These are phyloP conservation scores for Epinephelus fuscoguttatus DNA, from an alignment of 2,113 vertebrate genomes.

Conservation along the genomic window DNA sequence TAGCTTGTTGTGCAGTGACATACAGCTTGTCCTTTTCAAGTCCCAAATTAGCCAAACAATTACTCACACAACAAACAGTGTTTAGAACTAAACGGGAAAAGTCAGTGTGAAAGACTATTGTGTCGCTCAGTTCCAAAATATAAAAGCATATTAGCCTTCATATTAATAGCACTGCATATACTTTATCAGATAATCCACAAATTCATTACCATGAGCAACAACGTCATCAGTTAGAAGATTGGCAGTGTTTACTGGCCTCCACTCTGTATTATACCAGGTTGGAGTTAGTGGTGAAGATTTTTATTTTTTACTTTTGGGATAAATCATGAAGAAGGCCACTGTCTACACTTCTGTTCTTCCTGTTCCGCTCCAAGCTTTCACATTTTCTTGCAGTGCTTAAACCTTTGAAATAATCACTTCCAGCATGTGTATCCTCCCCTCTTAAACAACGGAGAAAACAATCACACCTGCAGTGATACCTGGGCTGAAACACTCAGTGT, in stretches of 20 bases:
- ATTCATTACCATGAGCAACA: not conserved
- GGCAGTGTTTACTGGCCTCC: not conserved
- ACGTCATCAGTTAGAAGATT: not conserved
- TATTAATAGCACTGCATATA: not conserved
- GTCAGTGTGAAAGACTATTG: slow-evolving; percentile 8
- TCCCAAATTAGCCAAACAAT: slow-evolving; percentile 67
- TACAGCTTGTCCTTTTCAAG: slow-evolving; percentile 74
- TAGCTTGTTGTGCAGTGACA: slow-evolving; percentile 65
- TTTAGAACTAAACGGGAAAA: slow-evolving; percentile 19
- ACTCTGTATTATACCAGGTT: not conserved
- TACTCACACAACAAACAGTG: slow-evolving; percentile 35
- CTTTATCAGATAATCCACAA: not conserved
- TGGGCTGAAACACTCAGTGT: not conserved
- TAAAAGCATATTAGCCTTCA: not conserved
- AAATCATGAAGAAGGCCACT: not conserved
- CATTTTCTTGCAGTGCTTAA: slow-evolving; percentile 7
- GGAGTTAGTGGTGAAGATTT: not conserved
- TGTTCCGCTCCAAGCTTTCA: slow-evolving; percentile 9
- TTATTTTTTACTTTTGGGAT: not conserved
- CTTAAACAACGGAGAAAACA: slow-evolving; percentile 16
- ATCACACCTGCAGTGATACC: not conserved
- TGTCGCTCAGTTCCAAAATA: not conserved
- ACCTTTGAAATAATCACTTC: slow-evolving; percentile 11
- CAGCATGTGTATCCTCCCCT: slow-evolving; percentile 13
- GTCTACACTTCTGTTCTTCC: not conserved